These are phyloP conservation scores for Gambusia affinis DNA, from an alignment of 2,113 vertebrate genomes.

Conservation along the genomic window DNA sequence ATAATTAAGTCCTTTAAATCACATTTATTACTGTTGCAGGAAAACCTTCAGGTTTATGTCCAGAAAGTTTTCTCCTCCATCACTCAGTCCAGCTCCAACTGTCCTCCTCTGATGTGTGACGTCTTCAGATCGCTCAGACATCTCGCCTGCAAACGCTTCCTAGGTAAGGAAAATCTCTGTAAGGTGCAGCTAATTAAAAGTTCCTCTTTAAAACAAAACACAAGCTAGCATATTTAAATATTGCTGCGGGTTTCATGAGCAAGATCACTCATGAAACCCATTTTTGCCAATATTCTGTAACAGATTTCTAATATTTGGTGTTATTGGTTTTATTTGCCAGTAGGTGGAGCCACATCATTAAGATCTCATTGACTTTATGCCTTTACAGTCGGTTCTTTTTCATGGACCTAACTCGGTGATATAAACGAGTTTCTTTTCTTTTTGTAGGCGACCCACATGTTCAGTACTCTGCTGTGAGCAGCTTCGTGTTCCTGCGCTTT, in stretches of 20 bases:
- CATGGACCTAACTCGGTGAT: background rate
- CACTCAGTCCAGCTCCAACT: constrained; percentile 93
- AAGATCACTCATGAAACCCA: background rate
- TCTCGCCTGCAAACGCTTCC: constrained; percentile 91
- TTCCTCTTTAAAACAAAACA: background rate
- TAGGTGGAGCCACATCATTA: constrained; percentile 33
- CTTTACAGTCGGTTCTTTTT: background rate
- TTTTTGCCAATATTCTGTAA: background rate
- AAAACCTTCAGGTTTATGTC: constrained; percentile 93
- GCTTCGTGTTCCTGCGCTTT: constrained; percentile 98
- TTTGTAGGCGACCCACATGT: constrained; percentile 93
- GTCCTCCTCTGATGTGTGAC: constrained; percentile 97
- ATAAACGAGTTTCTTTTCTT: constrained; percentile 3
- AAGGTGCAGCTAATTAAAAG: background rate
- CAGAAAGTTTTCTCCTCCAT: constrained; percentile 97
- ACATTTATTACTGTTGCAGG: constrained; percentile 76
- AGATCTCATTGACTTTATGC: background rate
- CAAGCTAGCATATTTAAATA: background rate
- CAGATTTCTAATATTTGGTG: background rate
- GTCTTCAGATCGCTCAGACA: constrained; percentile 93
- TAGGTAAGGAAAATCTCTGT: constrained; percentile 80
- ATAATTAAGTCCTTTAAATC: background rate
- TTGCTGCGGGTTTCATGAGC: background rate
- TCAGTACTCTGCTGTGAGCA: constrained; percentile 98
- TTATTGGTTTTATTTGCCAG: constrained; percentile 10